Percentiles rank a stretch among this genome's conserved stretches.
Evolutionary conservation across 2,113 vertebrate species (phyloP).

Genomic region (Acrocephalus kingi): DNA sequence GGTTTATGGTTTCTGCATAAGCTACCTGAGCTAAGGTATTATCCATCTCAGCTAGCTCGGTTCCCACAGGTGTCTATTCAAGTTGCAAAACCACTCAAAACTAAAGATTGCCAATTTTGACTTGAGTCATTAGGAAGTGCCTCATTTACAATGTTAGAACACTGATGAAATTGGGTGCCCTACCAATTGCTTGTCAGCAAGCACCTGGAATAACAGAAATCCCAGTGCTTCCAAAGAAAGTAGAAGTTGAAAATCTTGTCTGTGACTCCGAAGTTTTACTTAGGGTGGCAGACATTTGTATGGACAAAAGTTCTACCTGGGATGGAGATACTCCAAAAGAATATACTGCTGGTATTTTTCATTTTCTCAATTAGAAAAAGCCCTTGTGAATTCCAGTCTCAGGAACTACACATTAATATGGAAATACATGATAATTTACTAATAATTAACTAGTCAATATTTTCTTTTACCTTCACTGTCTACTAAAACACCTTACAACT

Average conservation of each 20-base stretch:
- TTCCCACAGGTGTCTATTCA: not conserved
- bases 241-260: not conserved
- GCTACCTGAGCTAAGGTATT: not conserved
- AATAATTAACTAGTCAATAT: not conserved
- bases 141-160: not conserved
- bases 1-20: not conserved
- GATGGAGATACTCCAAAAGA: not conserved
- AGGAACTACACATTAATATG: not conserved
- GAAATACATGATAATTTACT: not conserved
- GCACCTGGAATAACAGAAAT: not conserved
- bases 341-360: not conserved
- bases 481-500: not conserved
- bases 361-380: not conserved
- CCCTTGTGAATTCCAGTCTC: not conserved
- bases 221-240: not conserved
- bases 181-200: not conserved
- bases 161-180: not conserved
- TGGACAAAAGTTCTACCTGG: not conserved
- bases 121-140: not conserved
- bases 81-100: not conserved
- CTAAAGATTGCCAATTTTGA: not conserved
- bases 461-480: not conserved
- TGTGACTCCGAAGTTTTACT: not conserved
- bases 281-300: not conserved
- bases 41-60: not conserved